Evolutionary conservation across 2,797 vertebrate genomes (phyloP).

Genomic region (Bradypus variegatus): DNA sequence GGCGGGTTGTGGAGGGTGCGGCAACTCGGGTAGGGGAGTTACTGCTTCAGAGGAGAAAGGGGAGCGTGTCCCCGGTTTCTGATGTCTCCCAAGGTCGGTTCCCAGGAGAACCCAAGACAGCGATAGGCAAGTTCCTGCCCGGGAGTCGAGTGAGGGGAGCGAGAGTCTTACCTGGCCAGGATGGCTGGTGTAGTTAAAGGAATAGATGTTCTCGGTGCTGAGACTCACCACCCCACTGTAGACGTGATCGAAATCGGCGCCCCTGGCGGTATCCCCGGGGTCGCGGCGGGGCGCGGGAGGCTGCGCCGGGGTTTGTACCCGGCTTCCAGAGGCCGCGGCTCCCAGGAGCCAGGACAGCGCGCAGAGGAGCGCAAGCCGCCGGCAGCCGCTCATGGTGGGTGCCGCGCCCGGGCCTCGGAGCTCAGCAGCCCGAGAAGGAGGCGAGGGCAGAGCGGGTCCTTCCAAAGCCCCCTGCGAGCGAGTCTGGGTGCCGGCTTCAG

Average conservation of each 20-base stretch:
- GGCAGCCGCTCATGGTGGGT: slow-evolving; percentile 51
- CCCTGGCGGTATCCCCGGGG: slow-evolving; percentile 41
- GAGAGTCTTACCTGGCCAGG: slow-evolving; percentile 74
- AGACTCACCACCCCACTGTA: slow-evolving; percentile 73
- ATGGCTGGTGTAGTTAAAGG: slow-evolving; percentile 74
- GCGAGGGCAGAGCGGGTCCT: neutral
- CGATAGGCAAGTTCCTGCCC: slow-evolving; percentile 26
- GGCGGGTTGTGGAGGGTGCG: neutral
- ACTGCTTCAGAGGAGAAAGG: neutral
- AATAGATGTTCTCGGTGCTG: slow-evolving; percentile 72
- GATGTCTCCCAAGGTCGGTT: neutral
- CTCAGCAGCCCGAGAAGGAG: neutral
- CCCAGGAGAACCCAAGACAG: neutral
- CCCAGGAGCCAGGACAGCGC: slow-evolving; percentile 20
- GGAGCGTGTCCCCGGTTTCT: neutral
- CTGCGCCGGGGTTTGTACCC: neutral
- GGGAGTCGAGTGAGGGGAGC: neutral
- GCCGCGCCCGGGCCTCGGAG: neutral
- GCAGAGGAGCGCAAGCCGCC: slow-evolving; percentile 48
- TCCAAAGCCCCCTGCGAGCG: neutral
- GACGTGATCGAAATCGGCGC: slow-evolving; percentile 67
- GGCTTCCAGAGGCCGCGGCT: neutral
- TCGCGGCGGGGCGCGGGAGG: neutral
- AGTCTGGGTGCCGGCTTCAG: neutral
- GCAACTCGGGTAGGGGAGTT: neutral